Evolutionary conservation across 2,888 invertebrate species (phyloP).

Genomic region (Drosophila neonasuta): DNA sequence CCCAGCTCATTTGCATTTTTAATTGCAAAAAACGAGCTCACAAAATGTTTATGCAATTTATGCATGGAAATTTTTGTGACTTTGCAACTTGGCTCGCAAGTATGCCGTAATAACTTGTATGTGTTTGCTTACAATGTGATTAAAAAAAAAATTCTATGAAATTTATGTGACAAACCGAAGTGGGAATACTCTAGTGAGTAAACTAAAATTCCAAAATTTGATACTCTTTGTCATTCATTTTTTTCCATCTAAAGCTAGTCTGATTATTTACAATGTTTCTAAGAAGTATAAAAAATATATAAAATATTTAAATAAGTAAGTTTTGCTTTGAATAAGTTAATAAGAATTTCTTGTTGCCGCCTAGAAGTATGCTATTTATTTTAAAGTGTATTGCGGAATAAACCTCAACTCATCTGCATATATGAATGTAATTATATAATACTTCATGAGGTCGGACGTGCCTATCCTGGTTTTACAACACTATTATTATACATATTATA

Average conservation of each 20-base stretch:
- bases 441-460: conserved; percentile 6
- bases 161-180: neutral
- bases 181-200: neutral
- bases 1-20: conserved; percentile 38
- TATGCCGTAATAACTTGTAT: conserved; percentile 8
- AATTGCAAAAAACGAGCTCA: conserved; percentile 25
- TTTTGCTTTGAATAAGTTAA: neutral
- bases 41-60: conserved; percentile 17
- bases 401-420: neutral
- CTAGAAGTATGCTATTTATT: neutral
- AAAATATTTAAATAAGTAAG: neutral
- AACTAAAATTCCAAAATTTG: no score
- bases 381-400: neutral
- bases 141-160: neutral
- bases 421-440: conserved; percentile 2
- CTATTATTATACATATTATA: conserved; percentile 29
- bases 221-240: neutral
- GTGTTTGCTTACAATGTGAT: conserved; percentile 9
- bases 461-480: conserved; percentile 7
- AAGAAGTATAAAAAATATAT: no score
- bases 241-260: neutral
- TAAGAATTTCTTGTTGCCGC: neutral
- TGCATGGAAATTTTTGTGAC: conserved; percentile 11
- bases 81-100: conserved; percentile 2
- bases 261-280: no score